A percentile compares a stretch with the other conserved stretches of the same genome.
These are phyloP conservation scores for Thaleichthys pacificus DNA, from an alignment of 2,797 vertebrate species.

Conservation along the genomic window DNA sequence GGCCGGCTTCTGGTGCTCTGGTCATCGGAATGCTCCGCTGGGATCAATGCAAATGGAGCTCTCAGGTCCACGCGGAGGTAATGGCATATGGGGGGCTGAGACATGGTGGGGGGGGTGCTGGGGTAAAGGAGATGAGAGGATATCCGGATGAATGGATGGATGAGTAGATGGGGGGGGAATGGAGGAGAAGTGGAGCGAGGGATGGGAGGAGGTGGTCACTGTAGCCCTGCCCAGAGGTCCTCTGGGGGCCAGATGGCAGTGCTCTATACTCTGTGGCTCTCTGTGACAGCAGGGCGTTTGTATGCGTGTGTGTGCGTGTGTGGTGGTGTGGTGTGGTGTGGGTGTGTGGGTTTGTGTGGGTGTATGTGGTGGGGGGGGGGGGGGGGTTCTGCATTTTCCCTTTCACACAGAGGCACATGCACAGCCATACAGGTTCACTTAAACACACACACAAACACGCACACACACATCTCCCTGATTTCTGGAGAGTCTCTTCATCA, in stretches of 20 bases:
- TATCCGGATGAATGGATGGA: conserved; percentile 24
- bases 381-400: background rate
- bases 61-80: conserved; percentile 41
- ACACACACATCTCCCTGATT: conserved; percentile 1
- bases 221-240: conserved; percentile 34
- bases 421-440: background rate
- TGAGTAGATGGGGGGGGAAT: conserved; percentile 25
- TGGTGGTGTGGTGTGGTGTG: background rate
- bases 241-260: conserved; percentile 51
- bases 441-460: conserved; percentile 3
- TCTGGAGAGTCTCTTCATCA: conserved; percentile 8
- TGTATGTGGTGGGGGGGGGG: no score
- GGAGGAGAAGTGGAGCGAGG: conserved; percentile 16
- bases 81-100: conserved; percentile 24
- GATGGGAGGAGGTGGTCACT: conserved; percentile 12
- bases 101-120: no score
- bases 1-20: conserved; percentile 31
- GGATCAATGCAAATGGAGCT: conserved; percentile 40
- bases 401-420: conserved; percentile 5
- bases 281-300: conserved; percentile 14
- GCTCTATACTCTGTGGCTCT: conserved; percentile 22
- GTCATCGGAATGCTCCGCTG: conserved; percentile 42
- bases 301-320: background rate
- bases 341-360: no score
- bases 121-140: background rate